Percentiles rank a stretch among this genome's conserved stretches.
phyloP scores from a whole-genome alignment of 2,888 invertebrate species.

The Diabrotica balteata region DNA sequence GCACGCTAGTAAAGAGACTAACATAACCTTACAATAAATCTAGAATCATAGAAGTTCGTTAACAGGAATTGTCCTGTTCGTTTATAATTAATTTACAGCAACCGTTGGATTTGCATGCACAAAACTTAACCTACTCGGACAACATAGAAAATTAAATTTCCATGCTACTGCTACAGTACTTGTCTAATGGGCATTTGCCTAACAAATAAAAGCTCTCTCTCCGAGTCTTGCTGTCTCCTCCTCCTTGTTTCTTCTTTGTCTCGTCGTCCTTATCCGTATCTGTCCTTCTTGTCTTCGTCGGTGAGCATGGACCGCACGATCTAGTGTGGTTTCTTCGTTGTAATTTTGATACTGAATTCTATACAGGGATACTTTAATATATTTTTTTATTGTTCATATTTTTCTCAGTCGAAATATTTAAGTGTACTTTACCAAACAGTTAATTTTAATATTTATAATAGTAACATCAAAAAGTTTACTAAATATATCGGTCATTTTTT shows the following conservation, averaged over 20 bases:
- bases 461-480: no score
- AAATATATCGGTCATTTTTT: no score
- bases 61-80: slow-evolving; percentile 58
- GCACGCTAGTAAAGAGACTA: slow-evolving; percentile 20
- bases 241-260: slow-evolving; percentile 8
- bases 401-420: no score
- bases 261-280: slow-evolving; percentile 7
- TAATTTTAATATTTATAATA: no score
- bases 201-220: slow-evolving; percentile 55
- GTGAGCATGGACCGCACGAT: slow-evolving; percentile 17
- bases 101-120: slow-evolving; percentile 59
- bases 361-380: slow-evolving; percentile 3
- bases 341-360: slow-evolving; percentile 11
- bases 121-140: slow-evolving; percentile 61
- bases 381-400: no score
- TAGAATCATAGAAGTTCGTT: slow-evolving; percentile 60
- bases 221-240: slow-evolving; percentile 12
- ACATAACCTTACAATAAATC: slow-evolving; percentile 53
- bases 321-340: slow-evolving; percentile 19
- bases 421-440: no score
- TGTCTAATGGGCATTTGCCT: slow-evolving; percentile 59
- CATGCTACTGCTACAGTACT: slow-evolving; percentile 45
- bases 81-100: slow-evolving; percentile 60
- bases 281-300: slow-evolving; percentile 17
- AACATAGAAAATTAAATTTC: slow-evolving; percentile 61